Evolutionary conservation across 2,888 invertebrate genomes (phyloP), one percentile per base, ranked within the genome.

Genomic region (Icerya purchasi): DNA sequence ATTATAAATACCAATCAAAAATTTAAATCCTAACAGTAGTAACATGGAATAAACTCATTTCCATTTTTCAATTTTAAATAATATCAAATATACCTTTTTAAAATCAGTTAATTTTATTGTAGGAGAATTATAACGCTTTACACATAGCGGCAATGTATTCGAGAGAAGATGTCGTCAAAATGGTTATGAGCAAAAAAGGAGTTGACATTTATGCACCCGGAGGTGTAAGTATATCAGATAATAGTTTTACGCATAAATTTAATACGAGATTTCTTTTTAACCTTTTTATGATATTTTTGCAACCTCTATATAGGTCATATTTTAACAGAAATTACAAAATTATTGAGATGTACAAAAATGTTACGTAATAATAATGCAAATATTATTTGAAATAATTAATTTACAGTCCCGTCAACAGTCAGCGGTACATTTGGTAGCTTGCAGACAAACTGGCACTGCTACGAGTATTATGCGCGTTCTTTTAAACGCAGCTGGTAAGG

Each of bases 71-170:
- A 19, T 51, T 51, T 51, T 51, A 51, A 51, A n/a, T n/a, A n/a
- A 5, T 51, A 51, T 51, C n/a, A 51, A 51, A 19, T 3, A 2
- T 19, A 51, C n/a, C 3, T 5, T 51, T 19, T 19, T n/a, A 5
- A 14, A 19, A 51, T 19, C 51, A 51, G 3, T n/a, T 49, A n/a
- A n/a, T n/a, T n/a, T n/a, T n/a, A n/a, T n/a, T n/a, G n/a, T 78
- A 97, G 96, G 97, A 97, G 73, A 92, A 92, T 72, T 86, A 89
- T 76, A 94, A 92, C 74, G 90, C 86, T 36, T 79, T 94, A 58
- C 96, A 97, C 74, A 86, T 93, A 72, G 89, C 94, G 18, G 88
- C 93, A 22, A 87, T 90, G 83, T 86, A 88, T 73, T 89, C 92
- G 59, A 79, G 91, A 67, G 96, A 96, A 72, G 94, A 97, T 71